Percentiles rank a stretch among this genome's conserved stretches.
These are phyloP conservation scores for Euphonia xanthogaster DNA, from an alignment of 2,797 vertebrate genomes.

Conservation along the genomic window DNA sequence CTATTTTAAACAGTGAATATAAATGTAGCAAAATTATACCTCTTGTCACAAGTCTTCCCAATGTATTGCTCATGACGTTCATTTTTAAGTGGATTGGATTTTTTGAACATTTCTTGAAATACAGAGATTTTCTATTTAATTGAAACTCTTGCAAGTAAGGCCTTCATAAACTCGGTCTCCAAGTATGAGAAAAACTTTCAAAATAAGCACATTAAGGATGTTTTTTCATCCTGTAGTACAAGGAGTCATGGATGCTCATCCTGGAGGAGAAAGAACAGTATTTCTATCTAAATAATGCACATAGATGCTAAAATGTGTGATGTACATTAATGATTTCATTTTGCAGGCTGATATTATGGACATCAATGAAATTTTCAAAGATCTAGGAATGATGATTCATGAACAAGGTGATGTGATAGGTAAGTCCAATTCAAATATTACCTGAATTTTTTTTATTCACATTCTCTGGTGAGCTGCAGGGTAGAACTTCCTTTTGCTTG, in stretches of 20 bases:
- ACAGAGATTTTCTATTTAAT: neutral
- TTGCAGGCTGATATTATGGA: constrained; percentile 93
- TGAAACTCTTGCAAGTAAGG: neutral
- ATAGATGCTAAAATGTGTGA: neutral
- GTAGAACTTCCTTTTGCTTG: neutral
- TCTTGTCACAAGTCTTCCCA: neutral
- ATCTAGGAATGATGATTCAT: constrained; percentile 96
- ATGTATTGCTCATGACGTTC: neutral
- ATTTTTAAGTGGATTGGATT: neutral
- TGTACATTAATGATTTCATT: neutral
- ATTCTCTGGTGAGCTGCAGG: neutral
- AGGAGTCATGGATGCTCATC: neutral
- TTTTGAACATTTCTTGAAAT: neutral
- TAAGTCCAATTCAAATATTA: constrained; percentile 70
- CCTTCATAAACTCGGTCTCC: neutral
- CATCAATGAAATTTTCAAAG: constrained; percentile 99
- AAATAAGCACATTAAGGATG: neutral
- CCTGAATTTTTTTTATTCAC: neutral
- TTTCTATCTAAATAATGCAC: neutral
- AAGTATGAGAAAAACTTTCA: neutral
- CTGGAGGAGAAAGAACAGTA: neutral
- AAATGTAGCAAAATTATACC: neutral
- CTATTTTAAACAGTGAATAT: neutral
- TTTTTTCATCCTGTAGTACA: neutral
- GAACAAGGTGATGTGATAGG: constrained; percentile 97